Evolutionary conservation across 2,888 invertebrate species (phyloP).

Genomic region (Calliphora vomitoria): DNA sequence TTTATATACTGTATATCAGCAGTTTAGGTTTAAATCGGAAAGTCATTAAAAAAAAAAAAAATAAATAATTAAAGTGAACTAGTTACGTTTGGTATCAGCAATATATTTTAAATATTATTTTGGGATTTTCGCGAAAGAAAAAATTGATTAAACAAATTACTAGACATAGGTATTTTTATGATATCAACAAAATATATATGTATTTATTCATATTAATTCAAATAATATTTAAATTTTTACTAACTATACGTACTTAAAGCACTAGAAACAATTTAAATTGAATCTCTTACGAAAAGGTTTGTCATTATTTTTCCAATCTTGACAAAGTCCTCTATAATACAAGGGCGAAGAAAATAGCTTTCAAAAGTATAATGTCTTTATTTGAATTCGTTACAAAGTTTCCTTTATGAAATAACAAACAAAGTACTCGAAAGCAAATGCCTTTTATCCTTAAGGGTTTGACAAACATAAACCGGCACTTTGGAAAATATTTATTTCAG

Average conservation of each 20-base stretch:
- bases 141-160: too few species aligned
- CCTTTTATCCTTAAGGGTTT: background rate
- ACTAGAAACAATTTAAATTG: background rate
- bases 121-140: too few species aligned
- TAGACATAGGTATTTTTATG: too few species aligned
- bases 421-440: background rate
- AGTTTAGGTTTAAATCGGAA: too few species aligned
- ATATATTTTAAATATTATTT: too few species aligned
- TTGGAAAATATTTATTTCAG: conserved; percentile 3
- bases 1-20: too few species aligned
- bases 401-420: background rate
- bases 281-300: background rate
- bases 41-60: too few species aligned
- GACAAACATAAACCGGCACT: background rate
- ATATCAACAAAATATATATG: too few species aligned
- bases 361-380: background rate
- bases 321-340: background rate
- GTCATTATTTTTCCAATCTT: conserved; percentile 14
- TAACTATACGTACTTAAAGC: background rate
- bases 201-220: too few species aligned
- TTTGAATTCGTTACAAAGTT: conserved; percentile 4
- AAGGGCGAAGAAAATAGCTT: background rate
- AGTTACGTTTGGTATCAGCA: too few species aligned
- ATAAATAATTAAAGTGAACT: too few species aligned
- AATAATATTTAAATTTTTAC: background rate